Conservation (phyloP, 1,140 invertebrate genomes). For the Trichonephila inaurata region DNA sequence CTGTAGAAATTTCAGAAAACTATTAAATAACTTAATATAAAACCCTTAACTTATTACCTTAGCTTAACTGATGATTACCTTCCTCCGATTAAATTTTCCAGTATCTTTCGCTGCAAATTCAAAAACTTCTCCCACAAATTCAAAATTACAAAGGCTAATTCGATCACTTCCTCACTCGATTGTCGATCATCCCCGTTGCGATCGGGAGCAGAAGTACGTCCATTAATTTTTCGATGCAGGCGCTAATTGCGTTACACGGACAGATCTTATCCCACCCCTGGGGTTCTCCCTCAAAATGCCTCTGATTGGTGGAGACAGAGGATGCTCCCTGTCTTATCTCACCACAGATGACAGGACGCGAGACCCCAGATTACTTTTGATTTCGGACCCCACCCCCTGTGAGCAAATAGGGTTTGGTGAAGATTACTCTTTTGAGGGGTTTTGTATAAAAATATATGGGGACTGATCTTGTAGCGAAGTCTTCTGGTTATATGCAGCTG, state of each 20-base stretch:
- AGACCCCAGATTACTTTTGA: conserved; percentile 38
- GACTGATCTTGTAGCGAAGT: no score
- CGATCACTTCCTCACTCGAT: conserved; percentile 18
- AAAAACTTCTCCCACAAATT: no score
- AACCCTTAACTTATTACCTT: no score
- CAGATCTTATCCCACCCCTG: conserved; percentile 71
- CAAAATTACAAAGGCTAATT: not conserved
- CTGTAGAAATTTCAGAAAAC: no score
- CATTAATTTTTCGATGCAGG: conserved; percentile 51
- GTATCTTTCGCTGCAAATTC: no score
- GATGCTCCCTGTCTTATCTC: conserved; percentile 36
- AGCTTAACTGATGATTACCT: no score
- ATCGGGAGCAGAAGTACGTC: conserved; percentile 21
- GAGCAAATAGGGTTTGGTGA: not conserved
- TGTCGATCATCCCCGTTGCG: not conserved
- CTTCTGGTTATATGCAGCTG: no score
- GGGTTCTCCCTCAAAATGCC: conserved; percentile 55
- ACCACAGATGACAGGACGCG: conserved; percentile 56
- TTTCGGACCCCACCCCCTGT: not conserved
- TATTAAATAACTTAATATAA: no score
- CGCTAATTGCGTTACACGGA: conserved; percentile 66
- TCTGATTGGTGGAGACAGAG: conserved; percentile 59
- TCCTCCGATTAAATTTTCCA: no score
- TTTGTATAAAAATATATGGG: not conserved
- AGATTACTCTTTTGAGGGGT: not conserved